Conservation (phyloP, 1,140 invertebrate genomes). For the Cydia amplana region DNA sequence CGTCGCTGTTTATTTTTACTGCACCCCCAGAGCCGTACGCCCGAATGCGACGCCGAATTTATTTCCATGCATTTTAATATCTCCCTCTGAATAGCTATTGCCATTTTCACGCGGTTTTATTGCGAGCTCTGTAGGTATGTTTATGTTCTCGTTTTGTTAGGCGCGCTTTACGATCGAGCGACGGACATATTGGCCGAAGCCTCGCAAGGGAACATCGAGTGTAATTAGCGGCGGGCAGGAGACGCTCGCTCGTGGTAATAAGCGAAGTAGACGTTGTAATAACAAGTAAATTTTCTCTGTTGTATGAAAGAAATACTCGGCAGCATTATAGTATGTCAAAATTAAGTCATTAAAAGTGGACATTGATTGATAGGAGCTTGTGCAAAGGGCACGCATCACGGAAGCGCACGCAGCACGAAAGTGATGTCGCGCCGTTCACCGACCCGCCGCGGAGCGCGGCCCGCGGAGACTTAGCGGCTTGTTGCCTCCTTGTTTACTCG, state of each 20-base stretch:
- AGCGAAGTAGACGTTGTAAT: slow-evolving; percentile 36
- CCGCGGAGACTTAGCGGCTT: slow-evolving; percentile 51
- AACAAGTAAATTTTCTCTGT: slow-evolving; percentile 53
- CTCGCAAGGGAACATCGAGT: slow-evolving; percentile 54
- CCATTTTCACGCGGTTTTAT: slow-evolving; percentile 77
- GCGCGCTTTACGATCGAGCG: slow-evolving; percentile 58
- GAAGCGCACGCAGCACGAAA: slow-evolving; percentile 63
- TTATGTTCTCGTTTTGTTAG: slow-evolving; percentile 59
- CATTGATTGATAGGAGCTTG: slow-evolving; percentile 68
- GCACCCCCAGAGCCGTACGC: slow-evolving; percentile 74
- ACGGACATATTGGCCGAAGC: slow-evolving; percentile 66
- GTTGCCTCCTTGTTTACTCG: slow-evolving; percentile 49
- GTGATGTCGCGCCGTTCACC: slow-evolving; percentile 35
- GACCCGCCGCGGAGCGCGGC: slow-evolving; percentile 37
- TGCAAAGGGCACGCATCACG: slow-evolving; percentile 59
- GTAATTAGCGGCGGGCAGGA: slow-evolving; percentile 59
- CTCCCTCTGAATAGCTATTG: slow-evolving; percentile 77
- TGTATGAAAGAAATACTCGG: slow-evolving; percentile 57
- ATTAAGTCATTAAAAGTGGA: slow-evolving; percentile 73
- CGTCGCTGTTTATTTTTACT: slow-evolving; percentile 79
- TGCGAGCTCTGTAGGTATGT: slow-evolving; percentile 61
- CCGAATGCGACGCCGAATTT: slow-evolving; percentile 78
- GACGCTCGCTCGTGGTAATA: slow-evolving; percentile 54
- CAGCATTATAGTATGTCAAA: slow-evolving; percentile 58
- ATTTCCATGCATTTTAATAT: slow-evolving; percentile 80